These are phyloP conservation scores for Lycopodina hypogea DNA, from an alignment of 37 sponge, comb jelly and placozoan genomes.

Conservation along the genomic window DNA sequence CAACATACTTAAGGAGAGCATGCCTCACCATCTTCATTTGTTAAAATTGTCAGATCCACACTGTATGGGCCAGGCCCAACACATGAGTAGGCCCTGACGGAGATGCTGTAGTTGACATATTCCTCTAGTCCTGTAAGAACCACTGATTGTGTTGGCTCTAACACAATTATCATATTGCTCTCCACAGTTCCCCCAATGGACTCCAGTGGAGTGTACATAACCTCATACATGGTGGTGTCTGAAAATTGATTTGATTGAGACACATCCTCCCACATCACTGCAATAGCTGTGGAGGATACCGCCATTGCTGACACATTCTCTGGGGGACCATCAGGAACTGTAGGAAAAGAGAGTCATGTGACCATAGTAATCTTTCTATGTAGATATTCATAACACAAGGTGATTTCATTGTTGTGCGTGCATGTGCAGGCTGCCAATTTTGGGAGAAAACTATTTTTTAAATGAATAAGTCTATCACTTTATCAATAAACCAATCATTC, in stretches of 20 bases:
- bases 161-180: neutral
- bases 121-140: slow-evolving; percentile 9
- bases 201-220: slow-evolving; percentile 9
- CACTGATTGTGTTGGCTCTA: neutral
- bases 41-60: neutral
- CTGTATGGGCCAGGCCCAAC: slow-evolving; percentile 35
- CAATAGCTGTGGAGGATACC: neutral
- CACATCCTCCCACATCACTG: slow-evolving; percentile 18
- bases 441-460: too few relatives aligned
- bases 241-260: slow-evolving; percentile 1
- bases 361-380: too few relatives aligned
- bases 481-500: too few relatives aligned
- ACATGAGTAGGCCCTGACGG: slow-evolving; percentile 31
- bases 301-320: neutral
- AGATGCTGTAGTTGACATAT: slow-evolving; percentile 25
- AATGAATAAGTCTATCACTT: too few relatives aligned
- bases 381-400: too few relatives aligned
- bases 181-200: neutral
- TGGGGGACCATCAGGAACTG: slow-evolving; percentile 5
- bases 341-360: too few relatives aligned
- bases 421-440: too few relatives aligned
- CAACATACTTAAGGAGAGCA: too few relatives aligned
- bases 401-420: too few relatives aligned
- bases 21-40: slow-evolving; percentile 26
- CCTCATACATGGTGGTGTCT: slow-evolving; percentile 17